Evolutionary conservation across 2,888 invertebrate species (phyloP).

Genomic region (Pediacus dermestoides): DNA sequence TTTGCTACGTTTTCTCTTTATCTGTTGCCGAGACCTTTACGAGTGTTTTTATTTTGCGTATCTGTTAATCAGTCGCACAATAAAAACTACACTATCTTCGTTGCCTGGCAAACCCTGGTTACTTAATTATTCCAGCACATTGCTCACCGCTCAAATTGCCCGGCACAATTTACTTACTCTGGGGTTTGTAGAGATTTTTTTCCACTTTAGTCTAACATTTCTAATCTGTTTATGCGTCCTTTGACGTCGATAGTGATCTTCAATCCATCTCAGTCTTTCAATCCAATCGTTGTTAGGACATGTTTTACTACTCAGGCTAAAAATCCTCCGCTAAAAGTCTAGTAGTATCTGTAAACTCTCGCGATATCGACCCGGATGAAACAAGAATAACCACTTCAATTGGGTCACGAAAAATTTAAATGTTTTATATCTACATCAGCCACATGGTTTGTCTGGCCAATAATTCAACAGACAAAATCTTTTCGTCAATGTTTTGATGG

Average conservation of each 20-base stretch:
- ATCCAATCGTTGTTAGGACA: constrained; percentile 34
- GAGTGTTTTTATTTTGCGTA: constrained; percentile 23
- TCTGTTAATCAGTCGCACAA: constrained; percentile 25
- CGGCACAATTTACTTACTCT: too few relatives aligned
- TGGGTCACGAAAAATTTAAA: constrained; percentile 3
- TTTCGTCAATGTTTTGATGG: too few relatives aligned
- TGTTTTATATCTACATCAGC: background rate
- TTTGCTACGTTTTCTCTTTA: constrained; percentile 2
- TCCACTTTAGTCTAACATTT: too few relatives aligned
- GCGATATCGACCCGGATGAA: constrained; percentile 16
- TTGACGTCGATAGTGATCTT: constrained; percentile 21
- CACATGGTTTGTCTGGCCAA: background rate
- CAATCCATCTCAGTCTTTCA: constrained; percentile 27
- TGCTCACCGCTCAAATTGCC: too few relatives aligned
- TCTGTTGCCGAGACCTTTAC: constrained; percentile 17
- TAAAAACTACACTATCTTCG: constrained; percentile 26
- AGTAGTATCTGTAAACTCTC: constrained; percentile 9
- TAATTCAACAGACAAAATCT: too few relatives aligned
- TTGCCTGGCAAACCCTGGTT: constrained; percentile 17
- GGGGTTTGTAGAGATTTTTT: too few relatives aligned
- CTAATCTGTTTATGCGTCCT: constrained; percentile 25
- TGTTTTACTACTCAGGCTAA: constrained; percentile 34
- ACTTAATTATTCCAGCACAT: constrained; percentile 25
- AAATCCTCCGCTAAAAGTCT: constrained; percentile 21
- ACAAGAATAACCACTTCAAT: constrained; percentile 15